phyloP scores from a whole-genome alignment of 2,113 vertebrate species.

The Ptyas mucosa region DNA sequence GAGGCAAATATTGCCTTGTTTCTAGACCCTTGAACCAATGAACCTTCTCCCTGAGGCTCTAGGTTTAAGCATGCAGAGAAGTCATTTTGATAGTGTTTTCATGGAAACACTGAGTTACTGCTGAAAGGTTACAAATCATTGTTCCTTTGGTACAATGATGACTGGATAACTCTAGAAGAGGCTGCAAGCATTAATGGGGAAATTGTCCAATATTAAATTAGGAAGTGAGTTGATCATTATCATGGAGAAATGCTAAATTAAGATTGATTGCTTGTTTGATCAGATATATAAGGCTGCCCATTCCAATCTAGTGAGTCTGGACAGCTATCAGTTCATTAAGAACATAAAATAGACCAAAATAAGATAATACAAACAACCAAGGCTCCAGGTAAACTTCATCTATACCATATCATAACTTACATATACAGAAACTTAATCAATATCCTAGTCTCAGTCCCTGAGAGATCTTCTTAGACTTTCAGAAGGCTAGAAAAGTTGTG shows the following conservation, averaged over 20 bases:
- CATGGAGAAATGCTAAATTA: neutral
- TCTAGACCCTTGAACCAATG: neutral
- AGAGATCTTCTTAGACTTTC: neutral
- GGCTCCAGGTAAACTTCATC: neutral
- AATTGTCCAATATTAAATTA: neutral
- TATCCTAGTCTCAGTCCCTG: neutral
- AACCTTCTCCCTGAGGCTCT: neutral
- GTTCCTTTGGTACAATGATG: neutral
- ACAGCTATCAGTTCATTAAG: neutral
- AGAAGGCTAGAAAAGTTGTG: neutral
- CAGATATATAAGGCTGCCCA: neutral
- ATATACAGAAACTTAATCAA: neutral
- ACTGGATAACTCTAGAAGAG: neutral
- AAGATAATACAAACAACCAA: neutral
- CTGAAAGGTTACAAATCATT: neutral
- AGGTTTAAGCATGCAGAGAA: neutral
- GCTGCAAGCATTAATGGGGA: neutral
- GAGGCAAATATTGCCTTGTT: neutral
- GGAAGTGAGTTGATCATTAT: neutral
- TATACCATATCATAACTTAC: neutral
- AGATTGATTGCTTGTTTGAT: neutral
- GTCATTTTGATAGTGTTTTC: neutral
- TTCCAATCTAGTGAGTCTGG: neutral
- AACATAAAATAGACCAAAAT: neutral
- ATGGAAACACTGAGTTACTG: neutral